phyloP scores from a whole-genome alignment of 2,888 invertebrate species.

The Coelinius sp. region DNA sequence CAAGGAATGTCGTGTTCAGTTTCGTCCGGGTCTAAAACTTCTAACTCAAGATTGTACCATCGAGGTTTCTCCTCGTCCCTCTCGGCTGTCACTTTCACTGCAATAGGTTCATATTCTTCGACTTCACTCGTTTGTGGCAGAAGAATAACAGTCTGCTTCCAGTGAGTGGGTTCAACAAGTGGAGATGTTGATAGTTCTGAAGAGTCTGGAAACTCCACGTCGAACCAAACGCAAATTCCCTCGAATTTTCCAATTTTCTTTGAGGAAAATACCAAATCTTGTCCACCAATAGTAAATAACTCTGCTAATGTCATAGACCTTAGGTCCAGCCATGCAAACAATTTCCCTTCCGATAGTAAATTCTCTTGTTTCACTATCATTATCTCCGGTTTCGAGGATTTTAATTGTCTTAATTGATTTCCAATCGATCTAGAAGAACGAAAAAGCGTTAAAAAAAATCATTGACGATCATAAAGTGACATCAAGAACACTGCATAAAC shows the following conservation, averaged over 20 bases:
- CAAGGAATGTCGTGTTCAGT: constrained; percentile 86
- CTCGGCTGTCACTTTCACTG: constrained; percentile 78
- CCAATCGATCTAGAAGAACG: constrained; percentile 71
- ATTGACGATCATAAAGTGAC: no score
- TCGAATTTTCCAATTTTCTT: constrained; percentile 77
- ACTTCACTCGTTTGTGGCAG: constrained; percentile 78
- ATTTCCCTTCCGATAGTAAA: constrained; percentile 77
- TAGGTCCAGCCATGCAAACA: constrained; percentile 80
- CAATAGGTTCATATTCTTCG: constrained; percentile 77
- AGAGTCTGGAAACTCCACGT: constrained; percentile 78
- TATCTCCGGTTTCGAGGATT: constrained; percentile 79
- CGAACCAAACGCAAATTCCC: constrained; percentile 87
- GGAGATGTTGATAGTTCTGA: constrained; percentile 75
- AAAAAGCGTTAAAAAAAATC: constrained; percentile 22
- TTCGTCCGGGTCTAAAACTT: constrained; percentile 78
- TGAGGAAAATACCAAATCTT: constrained; percentile 73
- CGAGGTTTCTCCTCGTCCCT: constrained; percentile 72
- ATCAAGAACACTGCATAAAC: no score
- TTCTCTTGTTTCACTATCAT: constrained; percentile 73
- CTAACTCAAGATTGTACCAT: constrained; percentile 80
- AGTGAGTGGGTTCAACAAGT: constrained; percentile 75
- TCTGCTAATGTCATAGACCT: constrained; percentile 76
- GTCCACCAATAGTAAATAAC: constrained; percentile 75
- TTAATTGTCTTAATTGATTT: constrained; percentile 75
- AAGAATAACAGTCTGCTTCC: constrained; percentile 84